phyloP scores from a whole-genome alignment of 2,888 invertebrate genomes.

The Coremacera marginata region DNA sequence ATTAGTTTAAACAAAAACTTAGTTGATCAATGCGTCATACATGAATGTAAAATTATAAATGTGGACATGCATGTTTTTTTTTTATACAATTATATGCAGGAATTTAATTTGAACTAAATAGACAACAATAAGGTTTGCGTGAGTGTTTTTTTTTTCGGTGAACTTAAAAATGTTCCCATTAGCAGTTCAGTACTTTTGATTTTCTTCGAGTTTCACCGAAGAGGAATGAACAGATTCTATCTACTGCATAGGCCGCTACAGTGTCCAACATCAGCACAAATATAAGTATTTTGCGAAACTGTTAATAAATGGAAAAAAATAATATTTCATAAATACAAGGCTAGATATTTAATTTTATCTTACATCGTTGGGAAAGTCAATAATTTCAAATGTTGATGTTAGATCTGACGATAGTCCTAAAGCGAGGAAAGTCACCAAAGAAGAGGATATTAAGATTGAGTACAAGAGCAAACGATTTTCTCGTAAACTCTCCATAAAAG shows the following conservation, averaged over 20 bases:
- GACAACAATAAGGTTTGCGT: too few species aligned
- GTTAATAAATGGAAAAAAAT: conserved; percentile 61
- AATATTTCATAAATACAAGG: not conserved
- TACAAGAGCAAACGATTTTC: conserved; percentile 94
- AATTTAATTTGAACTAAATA: too few species aligned
- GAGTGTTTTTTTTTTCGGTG: not conserved
- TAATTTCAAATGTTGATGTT: conserved; percentile 92
- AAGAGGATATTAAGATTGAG: conserved; percentile 87
- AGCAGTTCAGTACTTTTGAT: conserved; percentile 59
- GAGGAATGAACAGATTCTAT: conserved; percentile 85
- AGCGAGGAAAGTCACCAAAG: conserved; percentile 85
- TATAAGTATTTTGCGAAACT: conserved; percentile 92
- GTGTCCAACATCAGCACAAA: conserved; percentile 88
- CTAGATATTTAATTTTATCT: conserved; percentile 65
- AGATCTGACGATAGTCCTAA: conserved; percentile 88
- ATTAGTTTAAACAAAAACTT: too few species aligned
- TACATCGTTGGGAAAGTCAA: conserved; percentile 92
- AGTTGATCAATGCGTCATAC: too few species aligned
- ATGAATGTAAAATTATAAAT: not conserved
- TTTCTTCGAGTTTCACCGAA: conserved; percentile 83
- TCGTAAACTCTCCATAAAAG: conserved; percentile 96
- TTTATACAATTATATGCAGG: too few species aligned
- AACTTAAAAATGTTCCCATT: conserved; percentile 41
- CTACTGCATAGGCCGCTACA: conserved; percentile 85
- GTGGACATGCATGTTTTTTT: too few species aligned